Conservation (phyloP, 1,140 invertebrate genomes). For the Nilaparvata lugens region DNA sequence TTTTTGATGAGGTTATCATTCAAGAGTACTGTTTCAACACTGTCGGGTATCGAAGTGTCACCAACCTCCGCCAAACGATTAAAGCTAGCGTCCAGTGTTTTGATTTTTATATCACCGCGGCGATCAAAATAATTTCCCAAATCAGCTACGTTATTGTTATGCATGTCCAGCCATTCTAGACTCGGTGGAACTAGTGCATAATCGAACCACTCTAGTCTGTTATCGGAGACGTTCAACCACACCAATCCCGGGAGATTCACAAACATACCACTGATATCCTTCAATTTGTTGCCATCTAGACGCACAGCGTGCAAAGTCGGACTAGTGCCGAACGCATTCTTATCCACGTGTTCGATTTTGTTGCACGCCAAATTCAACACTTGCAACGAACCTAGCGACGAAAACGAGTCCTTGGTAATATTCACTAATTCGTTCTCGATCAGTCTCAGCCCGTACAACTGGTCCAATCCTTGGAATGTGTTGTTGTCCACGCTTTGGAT, state of each 20-base stretch:
- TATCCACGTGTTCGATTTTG: conserved; percentile 50
- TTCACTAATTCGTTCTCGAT: conserved; percentile 57
- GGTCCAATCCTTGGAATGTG: conserved; percentile 50
- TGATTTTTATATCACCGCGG: conserved; percentile 51
- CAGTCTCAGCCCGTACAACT: conserved; percentile 49
- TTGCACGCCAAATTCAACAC: conserved; percentile 60
- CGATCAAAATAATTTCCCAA: conserved; percentile 53
- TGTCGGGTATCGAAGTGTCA: conserved; percentile 57
- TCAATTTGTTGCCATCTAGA: conserved; percentile 56
- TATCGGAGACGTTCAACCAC: conserved; percentile 62
- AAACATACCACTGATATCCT: conserved; percentile 55
- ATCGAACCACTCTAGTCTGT: conserved; percentile 55
- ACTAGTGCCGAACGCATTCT: conserved; percentile 53
- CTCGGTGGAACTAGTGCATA: conserved; percentile 54
- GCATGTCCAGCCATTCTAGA: conserved; percentile 60
- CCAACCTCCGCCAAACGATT: conserved; percentile 59
- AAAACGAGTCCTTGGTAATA: conserved; percentile 55
- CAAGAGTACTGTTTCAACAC: conserved; percentile 60
- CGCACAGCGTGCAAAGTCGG: conserved; percentile 51
- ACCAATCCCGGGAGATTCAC: conserved; percentile 50
- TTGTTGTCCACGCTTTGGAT: conserved; percentile 52
- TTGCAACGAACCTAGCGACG: conserved; percentile 51
- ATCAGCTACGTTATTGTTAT: conserved; percentile 53
- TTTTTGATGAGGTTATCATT: conserved; percentile 64
- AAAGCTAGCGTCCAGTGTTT: conserved; percentile 64